phyloP scores from a whole-genome alignment of 2,797 vertebrate genomes.

The Borostomias antarcticus region DNA sequence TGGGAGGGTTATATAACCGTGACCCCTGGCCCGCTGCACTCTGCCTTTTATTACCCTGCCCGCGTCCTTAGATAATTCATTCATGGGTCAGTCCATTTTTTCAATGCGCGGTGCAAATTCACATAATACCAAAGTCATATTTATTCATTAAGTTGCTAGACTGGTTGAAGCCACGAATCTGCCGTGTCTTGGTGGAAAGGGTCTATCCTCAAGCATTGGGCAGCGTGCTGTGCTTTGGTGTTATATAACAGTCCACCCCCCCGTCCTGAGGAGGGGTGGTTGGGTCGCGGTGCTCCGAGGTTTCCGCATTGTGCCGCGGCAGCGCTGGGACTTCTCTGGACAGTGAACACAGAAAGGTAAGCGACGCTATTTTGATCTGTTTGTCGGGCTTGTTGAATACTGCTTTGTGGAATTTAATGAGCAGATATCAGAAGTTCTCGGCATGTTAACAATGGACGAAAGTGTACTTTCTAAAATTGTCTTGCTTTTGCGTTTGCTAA shows the following conservation, averaged over 20 bases:
- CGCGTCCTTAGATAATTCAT: slow-evolving; percentile 32
- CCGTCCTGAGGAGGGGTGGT: no score
- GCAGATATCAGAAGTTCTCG: no score
- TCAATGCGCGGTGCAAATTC: neutral
- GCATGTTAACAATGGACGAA: no score
- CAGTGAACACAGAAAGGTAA: neutral
- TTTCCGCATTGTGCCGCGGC: slow-evolving; percentile 26
- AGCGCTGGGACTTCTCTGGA: neutral
- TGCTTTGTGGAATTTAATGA: no score
- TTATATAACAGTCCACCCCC: no score
- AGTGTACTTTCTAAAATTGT: no score
- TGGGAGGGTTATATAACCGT: slow-evolving; percentile 66
- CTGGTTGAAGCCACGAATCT: slow-evolving; percentile 42
- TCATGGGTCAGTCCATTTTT: slow-evolving; percentile 19
- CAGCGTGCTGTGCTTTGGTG: no score
- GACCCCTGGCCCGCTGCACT: slow-evolving; percentile 60
- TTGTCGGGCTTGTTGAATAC: no score
- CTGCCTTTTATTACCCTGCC: slow-evolving; percentile 37
- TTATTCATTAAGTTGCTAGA: slow-evolving; percentile 61
- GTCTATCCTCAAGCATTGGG: no score
- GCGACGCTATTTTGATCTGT: neutral
- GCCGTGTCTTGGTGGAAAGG: no score
- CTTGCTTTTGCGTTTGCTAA: no score
- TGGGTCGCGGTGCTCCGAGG: slow-evolving; percentile 23
- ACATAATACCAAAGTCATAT: fast-evolving